Evolutionary conservation across 92 coral and sea anemone species (phyloP).

Genomic region (Porites divaricata): DNA sequence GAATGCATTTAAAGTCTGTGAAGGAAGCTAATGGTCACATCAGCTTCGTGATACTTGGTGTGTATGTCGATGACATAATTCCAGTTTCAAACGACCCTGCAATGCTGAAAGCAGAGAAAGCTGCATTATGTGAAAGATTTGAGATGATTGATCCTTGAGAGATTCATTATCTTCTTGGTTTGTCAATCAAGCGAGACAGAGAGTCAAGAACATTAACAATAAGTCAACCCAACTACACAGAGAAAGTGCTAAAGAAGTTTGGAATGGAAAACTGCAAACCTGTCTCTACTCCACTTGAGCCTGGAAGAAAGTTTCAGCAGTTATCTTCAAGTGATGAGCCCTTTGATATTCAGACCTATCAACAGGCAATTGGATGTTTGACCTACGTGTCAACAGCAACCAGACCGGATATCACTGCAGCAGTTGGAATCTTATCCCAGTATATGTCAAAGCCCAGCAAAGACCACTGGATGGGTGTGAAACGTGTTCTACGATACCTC

Average conservation of each 20-base stretch:
- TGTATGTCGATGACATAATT: constrained; percentile 58
- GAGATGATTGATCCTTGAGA: constrained; percentile 39
- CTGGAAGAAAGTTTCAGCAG: constrained; percentile 63
- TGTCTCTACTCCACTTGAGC: constrained; percentile 60
- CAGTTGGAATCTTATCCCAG: too few relatives aligned
- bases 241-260: constrained; percentile 56
- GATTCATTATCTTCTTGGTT: constrained; percentile 63
- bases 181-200: constrained; percentile 70
- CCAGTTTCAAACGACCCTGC: constrained; percentile 12
- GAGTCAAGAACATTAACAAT: constrained; percentile 60
- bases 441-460: too few relatives aligned
- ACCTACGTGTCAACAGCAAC: too few relatives aligned
- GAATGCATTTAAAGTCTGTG: constrained; percentile 59
- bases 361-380: constrained; percentile 71
- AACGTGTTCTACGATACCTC: too few relatives aligned
- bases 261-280: constrained; percentile 64
- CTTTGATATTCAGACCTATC: constrained; percentile 60
- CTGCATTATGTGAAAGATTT: too few relatives aligned
- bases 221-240: constrained; percentile 54
- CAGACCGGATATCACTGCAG: too few relatives aligned
- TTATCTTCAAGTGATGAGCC: constrained; percentile 29
- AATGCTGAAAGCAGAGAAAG: too few relatives aligned
- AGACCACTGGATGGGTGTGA: too few relatives aligned
- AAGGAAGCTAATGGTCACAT: constrained; percentile 59
- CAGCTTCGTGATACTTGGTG: constrained; percentile 59